These are phyloP conservation scores for Cyprinus carpio DNA, from an alignment of 2,113 vertebrate species.

Conservation along the genomic window DNA sequence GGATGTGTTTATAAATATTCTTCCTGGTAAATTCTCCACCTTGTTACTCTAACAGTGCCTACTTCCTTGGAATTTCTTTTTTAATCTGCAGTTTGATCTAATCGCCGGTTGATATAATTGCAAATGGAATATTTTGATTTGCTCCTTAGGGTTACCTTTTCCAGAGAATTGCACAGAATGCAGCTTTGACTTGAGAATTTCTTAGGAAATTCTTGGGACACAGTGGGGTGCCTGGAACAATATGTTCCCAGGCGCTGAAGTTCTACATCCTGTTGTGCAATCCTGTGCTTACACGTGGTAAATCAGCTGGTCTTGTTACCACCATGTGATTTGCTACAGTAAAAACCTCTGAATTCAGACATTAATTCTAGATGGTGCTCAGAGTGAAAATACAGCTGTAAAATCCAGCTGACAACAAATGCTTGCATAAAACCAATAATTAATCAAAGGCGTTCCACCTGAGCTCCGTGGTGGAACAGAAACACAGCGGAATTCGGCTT, in stretches of 20 bases:
- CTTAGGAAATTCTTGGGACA: too few relatives aligned
- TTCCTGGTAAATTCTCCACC: neutral
- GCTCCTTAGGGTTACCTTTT: neutral
- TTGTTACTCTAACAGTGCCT: neutral
- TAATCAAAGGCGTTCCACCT: neutral
- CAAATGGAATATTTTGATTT: neutral
- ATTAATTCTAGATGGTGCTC: neutral
- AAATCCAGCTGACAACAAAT: neutral
- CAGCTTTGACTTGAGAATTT: too few relatives aligned
- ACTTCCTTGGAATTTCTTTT: conserved; percentile 16
- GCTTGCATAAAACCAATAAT: neutral
- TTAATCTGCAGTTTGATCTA: neutral
- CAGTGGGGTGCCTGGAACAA: too few relatives aligned
- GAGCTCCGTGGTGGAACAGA: neutral
- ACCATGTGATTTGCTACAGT: too few relatives aligned
- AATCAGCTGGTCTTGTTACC: neutral
- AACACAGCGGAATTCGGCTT: neutral
- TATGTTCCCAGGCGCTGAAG: too few relatives aligned
- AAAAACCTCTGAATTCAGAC: neutral
- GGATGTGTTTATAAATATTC: neutral
- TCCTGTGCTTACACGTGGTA: too few relatives aligned
- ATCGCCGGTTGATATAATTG: neutral
- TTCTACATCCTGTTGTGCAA: too few relatives aligned
- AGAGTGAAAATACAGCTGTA: neutral
- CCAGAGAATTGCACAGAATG: neutral